Evolutionary conservation across 2,113 vertebrate species (phyloP).

Genomic region (Protobothrops flavoviridis): DNA sequence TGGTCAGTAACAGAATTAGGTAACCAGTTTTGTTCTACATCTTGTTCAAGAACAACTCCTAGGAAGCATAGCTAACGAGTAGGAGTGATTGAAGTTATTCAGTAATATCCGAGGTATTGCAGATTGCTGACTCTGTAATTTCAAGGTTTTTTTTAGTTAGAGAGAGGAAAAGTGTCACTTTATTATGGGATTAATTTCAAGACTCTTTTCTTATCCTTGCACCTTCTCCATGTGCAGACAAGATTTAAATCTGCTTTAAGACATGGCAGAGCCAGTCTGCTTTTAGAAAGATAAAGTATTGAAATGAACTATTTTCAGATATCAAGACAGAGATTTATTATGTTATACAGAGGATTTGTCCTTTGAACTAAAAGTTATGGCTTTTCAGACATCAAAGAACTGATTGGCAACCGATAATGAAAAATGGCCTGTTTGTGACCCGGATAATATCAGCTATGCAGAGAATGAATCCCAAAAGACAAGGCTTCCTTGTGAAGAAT

Average conservation of each 20-base stretch:
- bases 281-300: not conserved
- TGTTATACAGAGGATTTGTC: not conserved
- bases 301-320: slow-evolving; percentile 13
- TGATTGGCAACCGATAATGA: not conserved
- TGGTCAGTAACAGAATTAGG: not conserved
- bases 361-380: slow-evolving; percentile 12
- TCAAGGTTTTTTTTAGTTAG: not conserved
- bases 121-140: not conserved
- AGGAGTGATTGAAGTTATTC: not conserved
- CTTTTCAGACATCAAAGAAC: slow-evolving; percentile 18
- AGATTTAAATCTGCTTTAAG: not conserved
- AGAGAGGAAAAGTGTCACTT: not conserved
- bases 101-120: not conserved
- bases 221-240: not conserved
- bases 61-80: not conserved
- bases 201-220: not conserved
- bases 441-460: not conserved
- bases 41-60: not conserved
- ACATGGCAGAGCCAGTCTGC: not conserved
- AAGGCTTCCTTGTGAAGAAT: slow-evolving; percentile 2
- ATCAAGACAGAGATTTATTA: slow-evolving; percentile 30
- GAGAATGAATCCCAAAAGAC: not conserved
- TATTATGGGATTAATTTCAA: not conserved
- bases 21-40: not conserved
- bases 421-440: slow-evolving; percentile 20